Conservation (phyloP, 2,113 vertebrate genomes). For the Chaetops frenatus region DNA sequence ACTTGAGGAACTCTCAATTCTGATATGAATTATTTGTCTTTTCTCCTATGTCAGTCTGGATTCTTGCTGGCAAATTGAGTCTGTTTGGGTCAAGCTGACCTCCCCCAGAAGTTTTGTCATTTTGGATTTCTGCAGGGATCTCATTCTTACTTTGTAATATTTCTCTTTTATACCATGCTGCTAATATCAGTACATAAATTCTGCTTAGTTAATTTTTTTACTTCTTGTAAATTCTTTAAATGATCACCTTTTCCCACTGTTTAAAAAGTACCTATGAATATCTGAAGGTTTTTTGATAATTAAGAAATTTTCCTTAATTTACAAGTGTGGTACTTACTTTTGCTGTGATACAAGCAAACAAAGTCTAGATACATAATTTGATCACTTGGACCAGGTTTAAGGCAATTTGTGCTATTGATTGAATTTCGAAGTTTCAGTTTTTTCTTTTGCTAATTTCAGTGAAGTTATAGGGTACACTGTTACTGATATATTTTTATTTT, state of each 20-base stretch:
- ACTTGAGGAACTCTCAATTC: neutral
- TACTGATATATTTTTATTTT: neutral
- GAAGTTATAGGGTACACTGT: neutral
- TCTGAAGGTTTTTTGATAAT: neutral
- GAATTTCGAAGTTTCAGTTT: neutral
- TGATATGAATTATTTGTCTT: conserved; percentile 8
- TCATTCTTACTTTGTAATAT: neutral
- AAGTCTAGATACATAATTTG: neutral
- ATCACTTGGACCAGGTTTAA: neutral
- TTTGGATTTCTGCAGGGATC: neutral
- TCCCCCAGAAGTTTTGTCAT: neutral
- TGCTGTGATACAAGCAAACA: neutral
- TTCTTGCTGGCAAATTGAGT: neutral
- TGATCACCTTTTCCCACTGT: neutral
- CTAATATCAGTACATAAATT: neutral
- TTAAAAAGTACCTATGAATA: neutral
- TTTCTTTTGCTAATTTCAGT: neutral
- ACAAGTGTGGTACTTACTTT: neutral
- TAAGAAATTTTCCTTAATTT: neutral
- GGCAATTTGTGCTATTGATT: neutral
- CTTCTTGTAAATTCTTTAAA: neutral
- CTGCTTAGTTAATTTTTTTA: neutral
- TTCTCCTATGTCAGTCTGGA: neutral
- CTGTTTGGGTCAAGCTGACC: conserved; percentile 56
- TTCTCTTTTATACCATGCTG: neutral